A percentile compares a stretch with the other conserved stretches of the same genome.
Evolutionary conservation across 2,797 vertebrate species (phyloP).

Genomic region (Apogon hyalosoma): DNA sequence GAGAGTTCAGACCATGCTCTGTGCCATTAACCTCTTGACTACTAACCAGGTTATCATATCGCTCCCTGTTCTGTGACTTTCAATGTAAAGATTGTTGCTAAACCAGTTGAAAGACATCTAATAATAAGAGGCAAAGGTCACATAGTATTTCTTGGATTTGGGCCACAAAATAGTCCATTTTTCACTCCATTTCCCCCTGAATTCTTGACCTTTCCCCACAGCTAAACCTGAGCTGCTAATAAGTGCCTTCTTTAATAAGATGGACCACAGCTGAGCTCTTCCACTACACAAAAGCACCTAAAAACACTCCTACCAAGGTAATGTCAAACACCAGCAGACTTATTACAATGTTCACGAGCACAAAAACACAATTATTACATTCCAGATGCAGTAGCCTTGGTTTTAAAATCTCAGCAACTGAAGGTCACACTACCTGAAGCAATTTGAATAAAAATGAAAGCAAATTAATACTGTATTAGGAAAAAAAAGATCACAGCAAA

Average conservation of each 20-base stretch:
- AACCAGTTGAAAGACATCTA: conserved; percentile 31
- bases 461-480: conserved; percentile 29
- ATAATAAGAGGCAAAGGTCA: conserved; percentile 9
- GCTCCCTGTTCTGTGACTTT: not conserved
- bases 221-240: conserved; percentile 61
- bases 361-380: conserved; percentile 43
- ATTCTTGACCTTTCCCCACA: conserved; percentile 36
- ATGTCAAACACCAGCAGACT: conserved; percentile 60
- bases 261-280: conserved; percentile 54
- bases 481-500: conserved; percentile 29
- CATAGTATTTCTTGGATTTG: conserved; percentile 47
- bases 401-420: conserved; percentile 47
- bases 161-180: conserved; percentile 49
- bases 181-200: conserved; percentile 35
- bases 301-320: conserved; percentile 61
- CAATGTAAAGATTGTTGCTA: conserved; percentile 15
- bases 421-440: conserved; percentile 50
- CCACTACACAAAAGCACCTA: conserved; percentile 45
- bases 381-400: conserved; percentile 36
- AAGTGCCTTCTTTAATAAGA: conserved; percentile 56
- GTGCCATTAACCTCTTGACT: not conserved
- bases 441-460: conserved; percentile 50
- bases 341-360: conserved; percentile 40
- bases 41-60: conserved; percentile 4
- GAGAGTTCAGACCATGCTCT: not conserved